Conservation (phyloP, 1,140 invertebrate species). For the Neelides sp. region DNA sequence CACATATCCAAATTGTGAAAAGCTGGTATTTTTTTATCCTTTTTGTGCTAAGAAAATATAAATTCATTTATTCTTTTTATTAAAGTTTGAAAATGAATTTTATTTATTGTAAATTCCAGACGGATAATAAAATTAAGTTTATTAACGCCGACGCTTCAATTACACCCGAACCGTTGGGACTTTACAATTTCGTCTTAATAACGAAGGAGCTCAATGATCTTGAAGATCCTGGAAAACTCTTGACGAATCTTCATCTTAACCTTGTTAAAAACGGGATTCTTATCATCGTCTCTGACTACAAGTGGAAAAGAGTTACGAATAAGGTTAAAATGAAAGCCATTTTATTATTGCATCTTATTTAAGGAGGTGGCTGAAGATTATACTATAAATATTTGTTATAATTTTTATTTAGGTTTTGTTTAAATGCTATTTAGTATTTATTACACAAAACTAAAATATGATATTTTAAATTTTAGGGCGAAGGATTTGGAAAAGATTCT, state of each 20-base stretch:
- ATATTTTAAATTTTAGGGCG: constrained; percentile 3
- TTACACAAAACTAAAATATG: neutral
- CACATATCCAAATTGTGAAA: neutral
- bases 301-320: constrained; percentile 19
- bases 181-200: constrained; percentile 24
- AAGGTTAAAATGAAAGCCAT: constrained; percentile 15
- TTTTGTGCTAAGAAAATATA: neutral
- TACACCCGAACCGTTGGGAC: constrained; percentile 12
- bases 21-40: neutral
- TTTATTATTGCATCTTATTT: neutral
- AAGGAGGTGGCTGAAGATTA: neutral
- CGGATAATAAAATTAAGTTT: constrained; percentile 14
- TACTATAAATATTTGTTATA: neutral
- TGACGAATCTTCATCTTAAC: constrained; percentile 14
- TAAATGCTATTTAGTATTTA: neutral
- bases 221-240: constrained; percentile 14
- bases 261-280: constrained; percentile 18
- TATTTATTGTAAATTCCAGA: constrained; percentile 1
- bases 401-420: neutral
- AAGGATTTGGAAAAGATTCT: constrained; percentile 9
- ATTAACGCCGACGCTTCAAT: constrained; percentile 13
- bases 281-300: constrained; percentile 27
- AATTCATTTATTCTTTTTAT: too few relatives aligned
- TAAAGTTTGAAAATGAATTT: neutral
- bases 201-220: constrained; percentile 15